Evolutionary conservation across 1,140 invertebrate species (phyloP).

Genomic region (Lerema accius): DNA sequence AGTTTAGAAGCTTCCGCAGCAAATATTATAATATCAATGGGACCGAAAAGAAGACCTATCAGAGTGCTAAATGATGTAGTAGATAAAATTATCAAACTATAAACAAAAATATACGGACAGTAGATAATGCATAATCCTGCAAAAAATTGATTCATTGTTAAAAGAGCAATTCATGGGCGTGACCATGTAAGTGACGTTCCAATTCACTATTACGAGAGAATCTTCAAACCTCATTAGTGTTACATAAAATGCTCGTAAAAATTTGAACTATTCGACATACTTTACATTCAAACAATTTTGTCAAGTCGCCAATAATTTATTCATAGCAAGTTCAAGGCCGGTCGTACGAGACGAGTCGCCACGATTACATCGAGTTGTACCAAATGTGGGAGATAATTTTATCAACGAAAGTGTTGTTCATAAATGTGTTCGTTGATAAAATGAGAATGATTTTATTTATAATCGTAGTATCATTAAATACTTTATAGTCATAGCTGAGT

Average conservation of each 20-base stretch:
- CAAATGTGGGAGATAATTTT: conserved; percentile 4
- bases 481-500: too few relatives aligned
- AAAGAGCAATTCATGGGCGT: too few relatives aligned
- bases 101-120: too few relatives aligned
- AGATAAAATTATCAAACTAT: too few relatives aligned
- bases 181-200: background rate
- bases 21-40: too few relatives aligned
- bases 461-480: too few relatives aligned
- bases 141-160: too few relatives aligned
- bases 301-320: conserved; percentile 16
- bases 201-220: background rate
- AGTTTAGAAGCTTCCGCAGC: too few relatives aligned
- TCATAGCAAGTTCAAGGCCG: conserved; percentile 14
- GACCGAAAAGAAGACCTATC: too few relatives aligned
- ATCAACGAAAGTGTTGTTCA: conserved; percentile 1
- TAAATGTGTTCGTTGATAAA: conserved; percentile 11
- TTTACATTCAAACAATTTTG: conserved; percentile 1
- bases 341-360: background rate
- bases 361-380: background rate
- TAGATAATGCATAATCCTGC: too few relatives aligned
- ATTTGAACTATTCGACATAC: background rate
- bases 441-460: background rate
- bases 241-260: conserved; percentile 8
- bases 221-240: background rate
- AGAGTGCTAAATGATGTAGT: too few relatives aligned